Base-by-base conservation (phyloP, 2,888 invertebrate genomes). In the Druceiella hillmani region DNA sequence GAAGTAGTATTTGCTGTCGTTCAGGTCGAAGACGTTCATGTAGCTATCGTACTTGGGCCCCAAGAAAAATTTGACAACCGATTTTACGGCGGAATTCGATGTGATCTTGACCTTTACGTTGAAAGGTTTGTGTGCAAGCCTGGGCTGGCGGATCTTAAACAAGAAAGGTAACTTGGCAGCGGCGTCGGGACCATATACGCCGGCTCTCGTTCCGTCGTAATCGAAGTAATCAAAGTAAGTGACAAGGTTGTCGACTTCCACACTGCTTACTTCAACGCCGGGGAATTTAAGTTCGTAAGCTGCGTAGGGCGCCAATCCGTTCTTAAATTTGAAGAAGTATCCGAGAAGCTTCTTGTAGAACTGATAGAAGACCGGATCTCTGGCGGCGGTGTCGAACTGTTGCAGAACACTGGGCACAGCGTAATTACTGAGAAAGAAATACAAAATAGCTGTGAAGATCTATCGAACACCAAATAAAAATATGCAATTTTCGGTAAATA, bases 311-410 rank as follows among this genome's bases (percentile, higher is more conserved):
- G 62, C 55, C 22, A 75, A 53, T 40, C 57, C 47, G 41, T 59
- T 50, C 49, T 78, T 75, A 66, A 73, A 77, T 41, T 67, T 66
- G 50, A 62, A 59, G 62, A 71, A 68, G 44, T 61, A 65, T 39
- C 62, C 53, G 33, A 66, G 46, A 50, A 78, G 58, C 44, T 66
- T 66, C 55, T 74, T 70, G 57, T 73, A 74, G 44, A 79, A 55
- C 36, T 73, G 67, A 55, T 74, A 81, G 68, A 77, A 79, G 33
- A 74, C 67, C n/a, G 81, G 80, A 56, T 81, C 81, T 40, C 79
- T 74, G 52, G 76, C 50, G 46, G 73, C 65, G 3, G 78, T 76
- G 47, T 67, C 64, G 48, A 63, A 69, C 46, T 71, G 67, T 45
- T 76, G 67, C 37, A 77, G 58, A 2, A 68, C 59, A 40, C 73